Conservation (phyloP, 30 jellyfish, hydroid and myxozoan genomes). For the Nemopilema nomurai region DNA sequence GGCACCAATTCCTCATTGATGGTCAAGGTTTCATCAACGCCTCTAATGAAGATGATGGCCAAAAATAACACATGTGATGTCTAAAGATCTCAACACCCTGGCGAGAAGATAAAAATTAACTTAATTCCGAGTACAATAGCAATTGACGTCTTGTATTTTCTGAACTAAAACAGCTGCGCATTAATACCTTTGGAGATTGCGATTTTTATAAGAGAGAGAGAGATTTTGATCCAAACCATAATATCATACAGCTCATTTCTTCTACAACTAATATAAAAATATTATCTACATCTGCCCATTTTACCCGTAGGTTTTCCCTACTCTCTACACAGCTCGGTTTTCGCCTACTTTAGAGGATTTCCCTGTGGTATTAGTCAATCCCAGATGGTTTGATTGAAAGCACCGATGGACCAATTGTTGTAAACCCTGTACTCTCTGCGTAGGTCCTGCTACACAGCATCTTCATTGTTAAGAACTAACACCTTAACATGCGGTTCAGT, state of each 20-base stretch:
- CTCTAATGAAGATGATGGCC: slow-evolving; percentile 4
- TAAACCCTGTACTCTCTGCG: too few species aligned
- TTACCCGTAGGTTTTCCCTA: slow-evolving; percentile 43
- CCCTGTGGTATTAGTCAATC: slow-evolving; percentile 5
- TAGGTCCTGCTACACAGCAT: too few species aligned
- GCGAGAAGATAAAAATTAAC: neutral
- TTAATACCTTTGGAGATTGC: neutral
- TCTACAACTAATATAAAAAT: neutral
- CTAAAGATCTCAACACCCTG: neutral
- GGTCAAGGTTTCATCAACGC: slow-evolving; percentile 40
- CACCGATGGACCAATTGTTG: too few species aligned
- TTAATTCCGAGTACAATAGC: neutral
- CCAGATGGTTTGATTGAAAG: too few species aligned
- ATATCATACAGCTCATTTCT: neutral
- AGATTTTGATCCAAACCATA: neutral
- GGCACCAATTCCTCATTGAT: slow-evolving; percentile 33
- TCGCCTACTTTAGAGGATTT: slow-evolving; percentile 24
- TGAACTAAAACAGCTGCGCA: neutral
- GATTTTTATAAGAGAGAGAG: neutral
- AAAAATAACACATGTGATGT: neutral
- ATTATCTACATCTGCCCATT: slow-evolving; percentile 9
- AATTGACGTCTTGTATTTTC: neutral
- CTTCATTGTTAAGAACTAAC: too few species aligned
- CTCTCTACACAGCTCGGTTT: slow-evolving; percentile 25
- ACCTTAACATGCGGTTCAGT: too few species aligned